Percentiles rank a stretch among this genome's conserved stretches.
Evolutionary conservation across 2,797 vertebrate genomes (phyloP).

Genomic region (Neostethus bicornis): DNA sequence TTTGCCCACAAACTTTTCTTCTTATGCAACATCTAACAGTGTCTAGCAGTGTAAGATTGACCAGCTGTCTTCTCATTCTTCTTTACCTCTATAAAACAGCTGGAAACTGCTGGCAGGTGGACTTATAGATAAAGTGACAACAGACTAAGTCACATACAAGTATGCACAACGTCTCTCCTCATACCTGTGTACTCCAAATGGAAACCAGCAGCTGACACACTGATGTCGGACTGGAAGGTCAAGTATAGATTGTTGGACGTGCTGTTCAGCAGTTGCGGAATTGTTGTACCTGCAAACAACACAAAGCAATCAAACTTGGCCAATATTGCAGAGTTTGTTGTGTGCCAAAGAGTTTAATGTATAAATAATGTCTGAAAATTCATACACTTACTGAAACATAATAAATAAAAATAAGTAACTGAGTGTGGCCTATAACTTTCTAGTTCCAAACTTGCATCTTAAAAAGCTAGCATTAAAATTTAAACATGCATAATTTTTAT

Average conservation of each 20-base stretch:
- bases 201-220: constrained; percentile 94
- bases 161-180: constrained; percentile 60
- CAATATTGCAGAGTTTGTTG: constrained; percentile 7
- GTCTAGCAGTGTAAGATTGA: constrained; percentile 31
- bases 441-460: constrained; percentile 17
- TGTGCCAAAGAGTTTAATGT: neutral
- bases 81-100: constrained; percentile 33
- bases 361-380: neutral
- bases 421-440: constrained; percentile 7
- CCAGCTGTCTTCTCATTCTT: constrained; percentile 44
- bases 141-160: constrained; percentile 47
- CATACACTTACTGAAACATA: too few species aligned
- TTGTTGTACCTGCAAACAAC: constrained; percentile 87
- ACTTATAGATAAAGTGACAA: constrained; percentile 46
- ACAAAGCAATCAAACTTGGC: neutral
- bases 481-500: constrained; percentile 32
- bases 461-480: constrained; percentile 32
- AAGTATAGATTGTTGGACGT: constrained; percentile 97
- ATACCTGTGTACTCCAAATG: constrained; percentile 99
- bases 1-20: constrained; percentile 9
- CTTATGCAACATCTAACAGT: constrained; percentile 9
- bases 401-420: constrained; percentile 7
- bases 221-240: constrained; percentile 98
- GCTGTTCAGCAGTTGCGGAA: constrained; percentile 95
- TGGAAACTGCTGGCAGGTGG: constrained; percentile 46